Evolutionary conservation across 2,888 invertebrate genomes (phyloP), one percentile per base, ranked within the genome.

Genomic region (Noctua fimbriata): DNA sequence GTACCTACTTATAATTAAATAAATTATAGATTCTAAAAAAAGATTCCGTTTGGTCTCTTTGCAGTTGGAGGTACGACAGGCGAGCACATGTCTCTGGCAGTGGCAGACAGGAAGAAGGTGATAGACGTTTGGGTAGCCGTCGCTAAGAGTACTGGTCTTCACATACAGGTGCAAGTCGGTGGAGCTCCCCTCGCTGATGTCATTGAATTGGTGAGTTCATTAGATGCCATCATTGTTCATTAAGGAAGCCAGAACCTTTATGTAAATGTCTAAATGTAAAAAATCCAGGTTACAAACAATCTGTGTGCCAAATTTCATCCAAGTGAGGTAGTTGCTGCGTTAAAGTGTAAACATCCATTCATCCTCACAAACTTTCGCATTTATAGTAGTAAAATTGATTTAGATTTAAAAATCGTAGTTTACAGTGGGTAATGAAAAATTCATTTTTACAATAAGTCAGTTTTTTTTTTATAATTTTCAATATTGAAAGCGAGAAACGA

Each of bases 41-140:
- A 41, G 24, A 18, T 44, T 32, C 0, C 1, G 16, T n/a, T 16
- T 44, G 44, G 28, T 67, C 1, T 44, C 1, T 66, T 92, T 89
- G 2, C 91, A 98, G 98, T 98, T 4, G 98, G 98, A 91, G 98
- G 99, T 28, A 98, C 98, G 0, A 98, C 98, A 28, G 99, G 99
- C 0, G 99, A 99, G 95, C 98, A 98, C 36, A 97, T 98, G 94
- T 97, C 98, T 0, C 94, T 98, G 92, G 97, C 97, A 5, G 96
- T 98, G 0, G 92, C 92, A 0, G 98, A 99, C 91, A 97, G 99
- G 74, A 98, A 98, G 96, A 94, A 95, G 76, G 93, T 98, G 7
- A 96, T 98, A 0, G 98, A 98, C 89, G 97, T 97, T 63, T 98
- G 98, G 98, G 95, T 97, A 16, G 94, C 95, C n/a, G 97, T 95